phyloP scores from a whole-genome alignment of 2,113 vertebrate species.

The Chiloscyllium plagiosum region DNA sequence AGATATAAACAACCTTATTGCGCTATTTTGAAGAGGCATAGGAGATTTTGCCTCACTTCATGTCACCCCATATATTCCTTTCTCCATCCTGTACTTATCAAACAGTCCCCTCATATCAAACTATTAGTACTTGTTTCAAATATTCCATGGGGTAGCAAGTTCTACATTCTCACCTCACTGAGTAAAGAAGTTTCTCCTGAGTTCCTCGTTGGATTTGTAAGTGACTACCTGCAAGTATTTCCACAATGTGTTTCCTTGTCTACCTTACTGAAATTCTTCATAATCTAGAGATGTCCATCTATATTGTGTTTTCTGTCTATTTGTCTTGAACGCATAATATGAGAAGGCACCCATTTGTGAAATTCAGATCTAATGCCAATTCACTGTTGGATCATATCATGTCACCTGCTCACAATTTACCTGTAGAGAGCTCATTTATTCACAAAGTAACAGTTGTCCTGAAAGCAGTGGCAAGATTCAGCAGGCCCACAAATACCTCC shows the following conservation, averaged over 20 bases:
- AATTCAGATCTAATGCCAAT: neutral
- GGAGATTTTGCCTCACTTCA: neutral
- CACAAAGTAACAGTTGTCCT: neutral
- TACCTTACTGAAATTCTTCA: neutral
- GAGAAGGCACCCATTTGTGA: neutral
- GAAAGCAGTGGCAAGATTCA: neutral
- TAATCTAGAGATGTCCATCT: too few relatives aligned
- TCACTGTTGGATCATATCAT: neutral
- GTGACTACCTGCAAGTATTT: neutral
- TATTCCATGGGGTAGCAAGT: neutral
- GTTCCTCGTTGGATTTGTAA: neutral
- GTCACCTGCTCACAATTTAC: neutral
- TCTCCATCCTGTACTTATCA: neutral
- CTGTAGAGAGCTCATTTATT: neutral
- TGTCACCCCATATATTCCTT: neutral
- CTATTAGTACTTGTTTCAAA: neutral
- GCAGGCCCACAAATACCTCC: neutral
- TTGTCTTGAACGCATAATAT: neutral
- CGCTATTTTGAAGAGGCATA: neutral
- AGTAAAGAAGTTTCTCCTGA: neutral
- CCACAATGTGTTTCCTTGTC: neutral
- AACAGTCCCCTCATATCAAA: neutral
- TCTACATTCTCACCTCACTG: neutral
- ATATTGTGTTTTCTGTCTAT: neutral
- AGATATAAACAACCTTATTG: neutral